Conservation (phyloP, 2,888 invertebrate genomes). For the Ceraclea dissimilis region DNA sequence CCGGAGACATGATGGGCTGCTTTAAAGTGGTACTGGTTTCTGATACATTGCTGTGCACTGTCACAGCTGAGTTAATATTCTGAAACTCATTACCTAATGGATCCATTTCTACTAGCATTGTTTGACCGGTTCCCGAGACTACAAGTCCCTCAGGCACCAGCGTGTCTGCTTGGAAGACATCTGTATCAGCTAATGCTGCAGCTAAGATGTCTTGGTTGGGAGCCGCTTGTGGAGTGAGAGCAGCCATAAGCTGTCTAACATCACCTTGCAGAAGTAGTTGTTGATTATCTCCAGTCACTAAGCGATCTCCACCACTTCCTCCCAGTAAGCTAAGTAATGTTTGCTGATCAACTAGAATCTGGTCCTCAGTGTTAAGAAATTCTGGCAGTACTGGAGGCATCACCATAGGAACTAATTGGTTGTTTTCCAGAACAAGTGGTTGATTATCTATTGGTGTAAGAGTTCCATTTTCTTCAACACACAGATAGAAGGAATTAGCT, state of each 20-base stretch:
- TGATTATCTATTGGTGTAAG: constrained; percentile 66
- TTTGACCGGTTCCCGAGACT: constrained; percentile 33
- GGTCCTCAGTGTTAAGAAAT: constrained; percentile 38
- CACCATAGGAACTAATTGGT: constrained; percentile 43
- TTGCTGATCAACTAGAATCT: constrained; percentile 34
- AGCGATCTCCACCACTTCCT: constrained; percentile 28
- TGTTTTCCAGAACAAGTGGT: constrained; percentile 49
- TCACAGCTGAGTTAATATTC: constrained; percentile 50
- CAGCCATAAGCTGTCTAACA: constrained; percentile 29
- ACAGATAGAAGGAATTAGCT: constrained; percentile 64
- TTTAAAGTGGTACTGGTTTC: constrained; percentile 70
- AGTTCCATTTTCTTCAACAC: constrained; percentile 64
- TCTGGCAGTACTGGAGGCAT: constrained; percentile 26
- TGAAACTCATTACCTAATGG: constrained; percentile 55
- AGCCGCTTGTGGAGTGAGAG: constrained; percentile 28
- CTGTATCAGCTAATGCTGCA: constrained; percentile 67
- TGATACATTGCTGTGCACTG: constrained; percentile 54
- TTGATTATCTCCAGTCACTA: constrained; percentile 31
- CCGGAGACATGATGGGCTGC: constrained; percentile 76
- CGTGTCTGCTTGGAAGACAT: constrained; percentile 56
- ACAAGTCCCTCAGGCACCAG: constrained; percentile 31
- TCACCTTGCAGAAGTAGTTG: constrained; percentile 28
- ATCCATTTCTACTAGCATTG: constrained; percentile 35
- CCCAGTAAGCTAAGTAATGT: constrained; percentile 26
- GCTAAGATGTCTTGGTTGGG: constrained; percentile 65